A percentile compares a stretch with the other conserved stretches of the same genome.
Evolutionary conservation across 2,797 vertebrate species (phyloP).

Genomic region (Microctenopoma lineatum): DNA sequence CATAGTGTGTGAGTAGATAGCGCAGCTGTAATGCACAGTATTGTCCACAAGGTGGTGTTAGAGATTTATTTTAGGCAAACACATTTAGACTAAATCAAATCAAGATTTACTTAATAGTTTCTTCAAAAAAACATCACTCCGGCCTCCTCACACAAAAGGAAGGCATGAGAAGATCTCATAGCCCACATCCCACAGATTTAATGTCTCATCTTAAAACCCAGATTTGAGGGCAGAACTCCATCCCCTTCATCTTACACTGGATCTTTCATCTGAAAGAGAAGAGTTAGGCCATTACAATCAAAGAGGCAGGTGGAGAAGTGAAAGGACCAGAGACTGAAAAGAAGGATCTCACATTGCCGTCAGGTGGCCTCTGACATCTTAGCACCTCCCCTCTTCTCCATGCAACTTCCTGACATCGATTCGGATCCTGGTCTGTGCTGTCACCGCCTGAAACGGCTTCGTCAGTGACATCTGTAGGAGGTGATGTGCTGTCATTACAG

Average conservation of each 20-base stretch:
- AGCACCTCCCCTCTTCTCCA: conserved; percentile 49
- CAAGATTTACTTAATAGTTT: neutral
- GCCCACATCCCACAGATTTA: no score
- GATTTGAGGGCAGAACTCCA: neutral
- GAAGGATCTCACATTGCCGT: conserved; percentile 41
- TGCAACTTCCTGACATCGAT: conserved; percentile 55
- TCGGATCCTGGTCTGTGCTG: no score
- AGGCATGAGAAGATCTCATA: no score
- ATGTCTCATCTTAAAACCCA: neutral
- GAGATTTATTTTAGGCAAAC: conserved; percentile 20
- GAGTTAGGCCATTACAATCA: neutral
- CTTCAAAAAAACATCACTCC: neutral
- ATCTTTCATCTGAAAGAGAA: conserved; percentile 11
- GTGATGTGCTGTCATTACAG: neutral
- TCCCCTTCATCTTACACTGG: conserved; percentile 12
- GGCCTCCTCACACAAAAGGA: neutral
- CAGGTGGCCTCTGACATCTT: conserved; percentile 62
- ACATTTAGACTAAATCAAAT: neutral
- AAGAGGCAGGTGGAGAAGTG: neutral
- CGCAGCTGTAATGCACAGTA: neutral
- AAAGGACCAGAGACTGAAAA: conserved; percentile 1
- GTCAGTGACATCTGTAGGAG: no score
- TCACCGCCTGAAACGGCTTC: no score
- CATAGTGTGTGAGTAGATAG: no score
- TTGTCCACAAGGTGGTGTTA: conserved; percentile 60